These are phyloP conservation scores for Flexamia atlantica DNA, from an alignment of 2,888 invertebrate genomes.

Conservation along the genomic window DNA sequence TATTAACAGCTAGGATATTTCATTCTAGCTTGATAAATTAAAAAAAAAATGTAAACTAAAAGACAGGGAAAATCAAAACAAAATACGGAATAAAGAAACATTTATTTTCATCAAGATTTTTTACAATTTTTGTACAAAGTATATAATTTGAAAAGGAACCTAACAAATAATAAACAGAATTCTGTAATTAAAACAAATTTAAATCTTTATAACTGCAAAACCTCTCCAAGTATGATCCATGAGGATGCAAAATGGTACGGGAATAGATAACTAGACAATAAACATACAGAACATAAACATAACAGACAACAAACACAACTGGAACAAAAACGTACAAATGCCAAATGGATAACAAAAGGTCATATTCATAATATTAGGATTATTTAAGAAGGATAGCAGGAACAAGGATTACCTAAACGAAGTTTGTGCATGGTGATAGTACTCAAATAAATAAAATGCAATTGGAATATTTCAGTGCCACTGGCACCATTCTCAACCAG, in stretches of 20 bases:
- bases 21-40: too few species aligned
- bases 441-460: too few species aligned
- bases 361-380: too few species aligned
- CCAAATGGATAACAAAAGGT: too few species aligned
- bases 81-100: not conserved
- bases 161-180: slow-evolving; percentile 2
- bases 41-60: not conserved
- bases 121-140: not conserved
- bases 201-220: not conserved
- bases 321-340: slow-evolving; percentile 2
- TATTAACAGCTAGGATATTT: too few species aligned
- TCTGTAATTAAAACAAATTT: not conserved
- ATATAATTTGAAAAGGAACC: not conserved
- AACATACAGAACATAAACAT: not conserved
- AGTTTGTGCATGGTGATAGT: too few species aligned
- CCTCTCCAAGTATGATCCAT: not conserved
- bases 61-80: not conserved
- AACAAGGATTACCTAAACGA: too few species aligned
- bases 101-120: not conserved
- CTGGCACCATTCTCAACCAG: too few species aligned
- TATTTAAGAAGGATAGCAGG: too few species aligned
- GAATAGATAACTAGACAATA: not conserved
- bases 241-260: not conserved
- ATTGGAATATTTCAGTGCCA: too few species aligned
- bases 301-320: not conserved